Conservation (phyloP, 1,140 invertebrate species). For the Sitophilus oryzae region DNA sequence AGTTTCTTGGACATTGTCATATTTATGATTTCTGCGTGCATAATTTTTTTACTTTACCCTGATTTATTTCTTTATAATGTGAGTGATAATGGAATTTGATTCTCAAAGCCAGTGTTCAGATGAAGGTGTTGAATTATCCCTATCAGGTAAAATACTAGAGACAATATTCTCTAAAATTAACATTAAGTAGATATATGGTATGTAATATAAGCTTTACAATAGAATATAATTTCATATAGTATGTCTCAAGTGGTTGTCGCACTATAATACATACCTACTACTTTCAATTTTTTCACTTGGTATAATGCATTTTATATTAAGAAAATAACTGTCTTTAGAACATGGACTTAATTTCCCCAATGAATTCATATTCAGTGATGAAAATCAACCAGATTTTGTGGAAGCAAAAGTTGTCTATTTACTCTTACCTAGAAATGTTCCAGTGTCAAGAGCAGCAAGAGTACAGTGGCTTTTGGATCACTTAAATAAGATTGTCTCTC, state of each 20-base stretch:
- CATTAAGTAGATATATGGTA: too few relatives aligned
- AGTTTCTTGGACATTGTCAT: background rate
- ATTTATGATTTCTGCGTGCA: background rate
- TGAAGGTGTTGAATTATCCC: constrained; percentile 37
- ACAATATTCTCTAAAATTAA: too few relatives aligned
- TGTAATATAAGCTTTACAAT: too few relatives aligned
- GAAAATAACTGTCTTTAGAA: constrained; percentile 22
- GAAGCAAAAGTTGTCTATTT: constrained; percentile 64
- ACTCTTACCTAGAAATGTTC: constrained; percentile 67
- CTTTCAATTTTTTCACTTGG: background rate
- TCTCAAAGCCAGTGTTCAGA: constrained; percentile 36
- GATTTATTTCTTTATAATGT: constrained; percentile 10
- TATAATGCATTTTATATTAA: too few relatives aligned
- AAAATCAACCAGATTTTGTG: constrained; percentile 42
- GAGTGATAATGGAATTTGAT: constrained; percentile 37
- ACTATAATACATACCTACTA: constrained; percentile 2
- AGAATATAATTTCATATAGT: background rate
- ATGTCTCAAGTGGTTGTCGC: background rate
- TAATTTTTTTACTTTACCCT: background rate
- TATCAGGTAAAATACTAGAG: constrained; percentile 35
- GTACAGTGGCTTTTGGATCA: constrained; percentile 71
- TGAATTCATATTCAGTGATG: constrained; percentile 31
- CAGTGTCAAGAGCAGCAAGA: constrained; percentile 68
- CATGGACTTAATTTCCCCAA: constrained; percentile 27
- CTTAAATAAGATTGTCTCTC: constrained; percentile 56